Percentiles rank a stretch among this genome's conserved stretches.
Evolutionary conservation across 2,797 vertebrate species (phyloP).

Genomic region (Sphaeramia orbicularis): DNA sequence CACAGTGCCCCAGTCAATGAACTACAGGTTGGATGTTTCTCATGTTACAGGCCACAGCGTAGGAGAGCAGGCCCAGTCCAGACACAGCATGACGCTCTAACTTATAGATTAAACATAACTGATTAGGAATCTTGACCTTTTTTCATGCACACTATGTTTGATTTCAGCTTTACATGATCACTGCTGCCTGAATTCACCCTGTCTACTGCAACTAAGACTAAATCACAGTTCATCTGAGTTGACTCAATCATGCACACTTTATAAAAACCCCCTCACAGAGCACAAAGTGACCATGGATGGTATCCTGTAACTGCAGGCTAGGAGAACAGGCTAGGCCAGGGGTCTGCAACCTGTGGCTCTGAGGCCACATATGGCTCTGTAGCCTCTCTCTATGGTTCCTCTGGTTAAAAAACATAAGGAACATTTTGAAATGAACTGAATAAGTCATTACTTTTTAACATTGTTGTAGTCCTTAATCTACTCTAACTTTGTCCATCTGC

Average conservation of each 20-base stretch:
- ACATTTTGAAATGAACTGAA: no score
- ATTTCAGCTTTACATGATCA: slow-evolving; percentile 25
- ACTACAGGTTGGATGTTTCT: slow-evolving; percentile 62
- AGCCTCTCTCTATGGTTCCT: no score
- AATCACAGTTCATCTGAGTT: slow-evolving; percentile 16
- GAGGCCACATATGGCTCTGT: no score
- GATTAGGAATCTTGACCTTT: slow-evolving; percentile 19
- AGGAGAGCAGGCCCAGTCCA: slow-evolving; percentile 10
- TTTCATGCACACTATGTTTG: not conserved
- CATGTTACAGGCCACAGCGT: slow-evolving; percentile 58
- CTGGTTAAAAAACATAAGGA: no score
- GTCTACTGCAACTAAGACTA: slow-evolving; percentile 1
- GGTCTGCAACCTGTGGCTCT: no score
- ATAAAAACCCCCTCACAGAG: slow-evolving; percentile 20
- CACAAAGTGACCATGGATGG: not conserved
- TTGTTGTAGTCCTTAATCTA: no score
- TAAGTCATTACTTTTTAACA: no score
- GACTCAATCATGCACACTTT: slow-evolving; percentile 24
- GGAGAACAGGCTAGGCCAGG: not conserved
- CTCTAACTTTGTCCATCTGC: no score
- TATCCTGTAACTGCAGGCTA: not conserved
- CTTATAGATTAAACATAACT: slow-evolving; percentile 22
- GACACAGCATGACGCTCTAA: slow-evolving; percentile 30
- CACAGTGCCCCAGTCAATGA: slow-evolving; percentile 66
- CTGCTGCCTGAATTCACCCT: slow-evolving; percentile 19